Conservation (phyloP, 2,113 vertebrate species). For the Okapia johnstoni region DNA sequence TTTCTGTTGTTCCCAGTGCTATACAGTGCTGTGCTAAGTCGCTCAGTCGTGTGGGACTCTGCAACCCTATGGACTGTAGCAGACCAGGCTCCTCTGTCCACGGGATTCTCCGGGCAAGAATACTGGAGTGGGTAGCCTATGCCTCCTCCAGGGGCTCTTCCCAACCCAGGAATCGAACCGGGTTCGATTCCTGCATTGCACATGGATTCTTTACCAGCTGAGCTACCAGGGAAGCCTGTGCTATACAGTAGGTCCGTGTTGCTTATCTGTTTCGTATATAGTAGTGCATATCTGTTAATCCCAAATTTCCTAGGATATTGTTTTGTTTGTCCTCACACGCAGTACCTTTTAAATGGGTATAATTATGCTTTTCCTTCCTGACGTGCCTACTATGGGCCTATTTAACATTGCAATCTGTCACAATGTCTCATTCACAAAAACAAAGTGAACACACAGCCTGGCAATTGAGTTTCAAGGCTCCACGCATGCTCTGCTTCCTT, state of each 20-base stretch:
- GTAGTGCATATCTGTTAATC: not conserved
- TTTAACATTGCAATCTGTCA: not conserved
- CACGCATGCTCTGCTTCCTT: not conserved
- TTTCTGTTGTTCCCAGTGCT: not conserved
- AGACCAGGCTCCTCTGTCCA: not conserved
- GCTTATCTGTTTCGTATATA: not conserved
- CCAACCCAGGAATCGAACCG: not conserved
- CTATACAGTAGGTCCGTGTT: not conserved
- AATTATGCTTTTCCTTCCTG: not conserved
- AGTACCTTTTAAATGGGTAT: not conserved
- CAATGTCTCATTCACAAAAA: not conserved
- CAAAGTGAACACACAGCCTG: not conserved
- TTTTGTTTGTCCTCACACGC: not conserved
- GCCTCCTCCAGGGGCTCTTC: not conserved
- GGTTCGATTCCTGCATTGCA: not conserved
- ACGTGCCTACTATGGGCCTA: not conserved
- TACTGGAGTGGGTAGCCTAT: not conserved
- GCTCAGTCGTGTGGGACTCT: fast-evolving
- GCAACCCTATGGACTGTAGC: not conserved
- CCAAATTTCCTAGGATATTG: not conserved
- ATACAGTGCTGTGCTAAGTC: not conserved
- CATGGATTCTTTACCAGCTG: not conserved
- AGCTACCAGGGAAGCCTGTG: not conserved
- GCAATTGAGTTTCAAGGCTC: not conserved
- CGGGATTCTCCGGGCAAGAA: not conserved